A percentile compares a stretch with the other conserved stretches of the same genome.
These are phyloP conservation scores for Paratilapia polleni DNA, from an alignment of 2,113 vertebrate species.

Conservation along the genomic window DNA sequence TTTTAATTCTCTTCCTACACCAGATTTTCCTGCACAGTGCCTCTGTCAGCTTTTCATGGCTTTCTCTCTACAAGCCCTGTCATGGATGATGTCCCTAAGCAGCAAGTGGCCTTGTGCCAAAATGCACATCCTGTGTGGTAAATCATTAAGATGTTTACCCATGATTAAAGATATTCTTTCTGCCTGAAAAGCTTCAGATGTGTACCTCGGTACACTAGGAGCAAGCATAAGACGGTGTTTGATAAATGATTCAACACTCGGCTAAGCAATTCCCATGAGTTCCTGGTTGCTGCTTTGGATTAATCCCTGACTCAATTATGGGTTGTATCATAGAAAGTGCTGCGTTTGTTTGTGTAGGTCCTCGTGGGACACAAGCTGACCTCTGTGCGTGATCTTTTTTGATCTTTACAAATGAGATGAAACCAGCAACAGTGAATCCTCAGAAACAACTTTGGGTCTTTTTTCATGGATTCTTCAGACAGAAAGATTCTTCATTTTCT, in stretches of 20 bases:
- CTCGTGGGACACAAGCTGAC: neutral
- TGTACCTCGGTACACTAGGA: conserved; percentile 22
- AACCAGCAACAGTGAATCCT: neutral
- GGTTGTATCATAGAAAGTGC: neutral
- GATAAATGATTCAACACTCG: conserved; percentile 58
- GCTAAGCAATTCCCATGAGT: conserved; percentile 46
- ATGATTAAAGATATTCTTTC: conserved; percentile 56
- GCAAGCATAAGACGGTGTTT: conserved; percentile 26
- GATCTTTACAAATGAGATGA: neutral
- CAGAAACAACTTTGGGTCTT: neutral
- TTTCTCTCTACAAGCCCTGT: neutral
- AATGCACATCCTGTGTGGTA: conserved; percentile 36
- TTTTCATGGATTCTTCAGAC: neutral
- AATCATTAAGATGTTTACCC: conserved; percentile 63
- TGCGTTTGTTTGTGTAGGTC: neutral
- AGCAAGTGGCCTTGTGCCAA: conserved; percentile 25
- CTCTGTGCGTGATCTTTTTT: neutral
- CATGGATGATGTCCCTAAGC: conserved; percentile 21
- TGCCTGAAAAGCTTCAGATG: conserved; percentile 28
- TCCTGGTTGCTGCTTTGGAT: conserved; percentile 36
- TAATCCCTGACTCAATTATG: conserved; percentile 20
- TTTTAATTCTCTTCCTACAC: neutral
- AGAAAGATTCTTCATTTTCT: neutral
- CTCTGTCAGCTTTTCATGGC: neutral
- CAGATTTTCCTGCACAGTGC: neutral